phyloP scores from a whole-genome alignment of 2,888 invertebrate genomes.

The Chalcosyrphus nemorum region DNA sequence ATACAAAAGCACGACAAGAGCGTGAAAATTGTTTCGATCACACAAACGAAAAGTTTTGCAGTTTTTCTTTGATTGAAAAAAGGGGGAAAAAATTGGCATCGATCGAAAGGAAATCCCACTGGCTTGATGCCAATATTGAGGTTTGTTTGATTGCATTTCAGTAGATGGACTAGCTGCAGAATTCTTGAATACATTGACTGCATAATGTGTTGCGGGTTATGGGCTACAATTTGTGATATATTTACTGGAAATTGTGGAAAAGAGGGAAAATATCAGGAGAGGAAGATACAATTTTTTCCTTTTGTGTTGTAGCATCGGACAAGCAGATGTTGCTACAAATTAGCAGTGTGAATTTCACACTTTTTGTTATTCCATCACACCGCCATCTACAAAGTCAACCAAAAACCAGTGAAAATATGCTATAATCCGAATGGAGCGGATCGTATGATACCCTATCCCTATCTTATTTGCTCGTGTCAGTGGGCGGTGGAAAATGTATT shows the following conservation, averaged over 20 bases:
- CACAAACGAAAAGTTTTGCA: not conserved
- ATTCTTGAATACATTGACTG: not conserved
- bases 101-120: conserved; percentile 27
- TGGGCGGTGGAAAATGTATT: too few species aligned
- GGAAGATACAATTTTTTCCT: too few species aligned
- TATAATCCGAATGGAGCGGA: too few species aligned
- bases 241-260: not conserved
- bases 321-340: too few species aligned
- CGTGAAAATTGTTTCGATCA: conserved; percentile 7
- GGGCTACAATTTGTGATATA: too few species aligned
- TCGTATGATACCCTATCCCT: too few species aligned
- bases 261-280: not conserved
- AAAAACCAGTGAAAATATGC: too few species aligned
- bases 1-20: not conserved
- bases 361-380: too few species aligned
- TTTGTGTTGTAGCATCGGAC: too few species aligned
- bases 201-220: not conserved
- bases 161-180: not conserved
- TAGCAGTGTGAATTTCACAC: too few species aligned
- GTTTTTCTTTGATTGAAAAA: not conserved
- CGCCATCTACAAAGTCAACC: too few species aligned
- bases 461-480: too few species aligned
- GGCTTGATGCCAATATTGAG: conserved; percentile 37
- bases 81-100: conserved; percentile 24
- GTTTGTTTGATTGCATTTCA: conserved; percentile 47